Evolutionary conservation across 2,797 vertebrate genomes (phyloP), one percentile per base, ranked within the genome.

Genomic region (Arremon aurantiirostris): DNA sequence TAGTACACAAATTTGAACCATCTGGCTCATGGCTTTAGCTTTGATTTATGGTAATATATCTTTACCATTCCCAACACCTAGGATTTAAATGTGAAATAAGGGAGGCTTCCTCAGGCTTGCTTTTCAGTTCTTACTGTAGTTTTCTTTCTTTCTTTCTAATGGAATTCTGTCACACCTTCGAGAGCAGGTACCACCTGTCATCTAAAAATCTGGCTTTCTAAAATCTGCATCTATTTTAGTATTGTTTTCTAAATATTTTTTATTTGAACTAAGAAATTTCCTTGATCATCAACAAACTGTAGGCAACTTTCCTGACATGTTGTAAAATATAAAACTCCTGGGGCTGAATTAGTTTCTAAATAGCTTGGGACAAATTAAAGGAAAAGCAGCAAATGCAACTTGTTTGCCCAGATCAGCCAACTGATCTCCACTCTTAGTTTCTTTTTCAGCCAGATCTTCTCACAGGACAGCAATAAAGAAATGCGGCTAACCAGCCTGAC

Each of bases 1-100:
- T 34, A 52, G 86, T 77, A 79, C 73, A 47, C 73, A 91, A 93
- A 92, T 94, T 78, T 94, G 87, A 96, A 81, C 92, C 76, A 93
- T 89, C 89, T 94, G 89, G 77, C 82, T 86, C 30, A 28, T 63
- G 52, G 85, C 46, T 66, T 86, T 59, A 72, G 35, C 85, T 96
- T 66, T 90, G 70, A 86, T 95, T 95, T 93, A 93, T 80, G 61
- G 76, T 81, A 86, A 89, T 86, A 24, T 39, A 85, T 77, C 53
- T 89, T 76, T 57, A 71, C 59, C 3, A 2, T 88, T 37, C 46
- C 82, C 35, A 84, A 8, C 79, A 92, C 72, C 82, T 93, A 78
- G 26, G 66, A n/a, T 37, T 41, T 68, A 77, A 49, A 68, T 12
- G 4, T 39, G 56, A 87, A 86, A 75, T 46, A n/a, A 82, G 35